Percentiles rank a stretch among this genome's conserved stretches.
phyloP scores from a whole-genome alignment of 2,888 invertebrate genomes.

The Coleophora deauratella region DNA sequence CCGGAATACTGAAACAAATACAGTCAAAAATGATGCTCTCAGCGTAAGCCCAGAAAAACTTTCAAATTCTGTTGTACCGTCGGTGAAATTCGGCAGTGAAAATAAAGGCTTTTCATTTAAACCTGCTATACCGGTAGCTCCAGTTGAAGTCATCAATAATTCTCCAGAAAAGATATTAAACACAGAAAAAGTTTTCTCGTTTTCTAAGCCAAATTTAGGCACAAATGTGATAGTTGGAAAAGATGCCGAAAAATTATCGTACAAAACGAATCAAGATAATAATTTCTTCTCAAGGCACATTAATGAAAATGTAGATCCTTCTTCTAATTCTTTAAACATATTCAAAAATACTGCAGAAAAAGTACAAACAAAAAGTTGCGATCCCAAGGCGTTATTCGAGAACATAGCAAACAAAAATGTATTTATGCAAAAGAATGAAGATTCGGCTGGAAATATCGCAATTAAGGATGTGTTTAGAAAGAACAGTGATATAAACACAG shows the following conservation, averaged over 20 bases:
- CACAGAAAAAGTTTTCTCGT: conserved; percentile 43
- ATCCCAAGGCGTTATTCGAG: conserved; percentile 14
- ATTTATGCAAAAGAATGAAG: conserved; percentile 18
- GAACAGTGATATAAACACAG: conserved; percentile 26
- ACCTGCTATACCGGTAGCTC: conserved; percentile 51
- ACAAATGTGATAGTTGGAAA: conserved; percentile 24
- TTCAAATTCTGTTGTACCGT: conserved; percentile 16
- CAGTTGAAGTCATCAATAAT: conserved; percentile 38
- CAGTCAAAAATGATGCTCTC: conserved; percentile 26
- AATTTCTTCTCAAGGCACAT: too few relatives aligned
- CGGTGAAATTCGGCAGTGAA: conserved; percentile 16
- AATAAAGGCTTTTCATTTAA: conserved; percentile 48
- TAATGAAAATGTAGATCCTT: conserved; percentile 22
- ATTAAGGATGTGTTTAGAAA: conserved; percentile 16
- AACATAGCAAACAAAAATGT: conserved; percentile 20
- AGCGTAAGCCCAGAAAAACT: conserved; percentile 26
- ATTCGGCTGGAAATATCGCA: not conserved
- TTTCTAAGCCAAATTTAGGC: conserved; percentile 44
- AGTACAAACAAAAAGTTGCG: conserved; percentile 10
- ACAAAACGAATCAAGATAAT: not conserved
- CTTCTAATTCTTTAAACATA: conserved; percentile 19
- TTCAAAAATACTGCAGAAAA: conserved; percentile 17
- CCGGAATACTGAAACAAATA: conserved; percentile 23
- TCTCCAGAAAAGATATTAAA: conserved; percentile 46
- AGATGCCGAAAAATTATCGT: conserved; percentile 6